Conservation (phyloP, 2,113 vertebrate species). For the Prunella himalayana region DNA sequence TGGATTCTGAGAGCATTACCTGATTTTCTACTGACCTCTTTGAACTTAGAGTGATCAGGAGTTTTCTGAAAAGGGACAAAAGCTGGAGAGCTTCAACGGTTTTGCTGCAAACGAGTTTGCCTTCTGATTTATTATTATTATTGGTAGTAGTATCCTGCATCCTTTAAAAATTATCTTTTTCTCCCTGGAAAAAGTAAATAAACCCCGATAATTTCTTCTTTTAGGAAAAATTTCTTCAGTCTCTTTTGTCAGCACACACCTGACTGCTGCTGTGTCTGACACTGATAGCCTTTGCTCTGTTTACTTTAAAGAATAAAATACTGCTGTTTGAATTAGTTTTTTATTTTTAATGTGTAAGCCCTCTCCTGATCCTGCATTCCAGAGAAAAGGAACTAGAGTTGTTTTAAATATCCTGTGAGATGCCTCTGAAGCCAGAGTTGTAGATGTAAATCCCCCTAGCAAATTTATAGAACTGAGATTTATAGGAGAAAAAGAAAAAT, state of each 20-base stretch:
- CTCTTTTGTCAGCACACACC: conserved; percentile 1
- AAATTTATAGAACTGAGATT: neutral
- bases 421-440: neutral
- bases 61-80: neutral
- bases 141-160: neutral
- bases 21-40: neutral
- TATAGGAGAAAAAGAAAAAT: neutral
- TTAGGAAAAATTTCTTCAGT: neutral
- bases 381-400: neutral
- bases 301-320: conserved; percentile 58
- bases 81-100: neutral
- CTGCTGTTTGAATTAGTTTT: conserved; percentile 49
- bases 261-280: conserved; percentile 3
- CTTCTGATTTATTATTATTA: neutral
- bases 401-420: neutral
- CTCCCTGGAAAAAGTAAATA: neutral
- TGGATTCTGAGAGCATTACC: neutral
- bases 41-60: neutral
- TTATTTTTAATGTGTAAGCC: conserved; percentile 34
- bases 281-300: conserved; percentile 29
- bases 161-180: neutral
- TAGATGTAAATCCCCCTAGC: neutral
- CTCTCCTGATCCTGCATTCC: conserved; percentile 7
- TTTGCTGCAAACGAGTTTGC: neutral
- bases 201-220: neutral